Base-by-base conservation (phyloP, 1,140 invertebrate species). In the Capitella teleta region DNA sequence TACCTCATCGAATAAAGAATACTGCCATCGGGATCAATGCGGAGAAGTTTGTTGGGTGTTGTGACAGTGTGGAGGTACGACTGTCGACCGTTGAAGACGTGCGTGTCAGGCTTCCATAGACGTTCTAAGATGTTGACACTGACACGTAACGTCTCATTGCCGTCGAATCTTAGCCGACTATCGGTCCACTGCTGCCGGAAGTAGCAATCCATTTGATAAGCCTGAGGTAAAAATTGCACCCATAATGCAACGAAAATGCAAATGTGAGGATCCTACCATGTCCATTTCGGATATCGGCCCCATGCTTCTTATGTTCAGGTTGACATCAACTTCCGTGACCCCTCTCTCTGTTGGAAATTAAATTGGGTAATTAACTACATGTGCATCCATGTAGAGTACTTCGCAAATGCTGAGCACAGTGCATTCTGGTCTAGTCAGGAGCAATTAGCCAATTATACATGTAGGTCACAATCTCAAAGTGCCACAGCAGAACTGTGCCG, bases 131-230 rank as follows among this genome's bases (percentile, higher is more conserved):
- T 66, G 23, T 61, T 60, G 54, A 71, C 66, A 53, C 64, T 72
- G 12, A 75, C 56, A 3, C 66, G 64, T 2, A 75, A 59, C 38
- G 60, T 56, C 5, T 63, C 61, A 30, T 66, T 57, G 34, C 59
- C 51, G 23, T 61, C 55, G 50, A 66, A 68, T 28, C 55, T 52
- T 12, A 74, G 69, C 28, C 80, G 62, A 3, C 69, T 61, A 66
- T 82, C 80, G 28, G 66, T 66, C 79, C 80, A 81, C 26, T 64
- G 62, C 60, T 81, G 79, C 6, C 92, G 80, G 65, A 96, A 94
- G 66, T 96, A 96, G 67, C 90, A 93, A 62, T 96, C 90, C 85
- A 95, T 93, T 3, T 89, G 92, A 63, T 94, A 97, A 2, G 89
- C 87, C 86, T 89, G 65, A 57, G 73, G 44, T 5, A n/a, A n/a